Evolutionary conservation across 2,113 vertebrate species (phyloP).

Genomic region (Bufo gargarizans): DNA sequence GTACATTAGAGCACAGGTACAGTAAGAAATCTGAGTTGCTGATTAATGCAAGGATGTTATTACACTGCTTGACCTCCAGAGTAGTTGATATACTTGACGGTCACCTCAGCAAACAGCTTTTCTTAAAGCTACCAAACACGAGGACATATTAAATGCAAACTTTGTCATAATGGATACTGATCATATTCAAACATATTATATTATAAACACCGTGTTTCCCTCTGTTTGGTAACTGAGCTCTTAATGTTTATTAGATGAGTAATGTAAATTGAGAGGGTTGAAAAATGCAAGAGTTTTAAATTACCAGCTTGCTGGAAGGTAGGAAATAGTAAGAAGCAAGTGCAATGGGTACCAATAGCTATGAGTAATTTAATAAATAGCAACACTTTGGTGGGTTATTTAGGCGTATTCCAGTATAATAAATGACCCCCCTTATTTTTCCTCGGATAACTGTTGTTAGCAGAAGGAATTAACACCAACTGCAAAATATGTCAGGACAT

Average conservation of each 20-base stretch:
- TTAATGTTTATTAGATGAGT: conserved; percentile 18
- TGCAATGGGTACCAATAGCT: neutral
- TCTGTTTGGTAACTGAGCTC: conserved; percentile 25
- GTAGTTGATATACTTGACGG: conserved; percentile 72
- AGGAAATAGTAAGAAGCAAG: neutral
- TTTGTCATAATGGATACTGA: conserved; percentile 72
- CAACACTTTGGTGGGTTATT: no score
- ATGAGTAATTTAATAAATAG: neutral
- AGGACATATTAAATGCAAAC: conserved; percentile 74
- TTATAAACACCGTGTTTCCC: conserved; percentile 29
- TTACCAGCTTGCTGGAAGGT: neutral
- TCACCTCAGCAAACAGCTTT: conserved; percentile 72
- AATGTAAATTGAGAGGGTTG: neutral
- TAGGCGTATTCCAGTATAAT: no score
- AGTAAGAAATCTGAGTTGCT: conserved; percentile 77
- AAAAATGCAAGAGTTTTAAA: conserved; percentile 15
- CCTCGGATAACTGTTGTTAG: neutral
- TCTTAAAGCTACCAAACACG: conserved; percentile 76
- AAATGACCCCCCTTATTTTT: no score
- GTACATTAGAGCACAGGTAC: conserved; percentile 65
- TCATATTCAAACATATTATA: conserved; percentile 57
- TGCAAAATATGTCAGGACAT: neutral
- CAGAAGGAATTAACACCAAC: neutral
- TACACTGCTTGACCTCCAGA: conserved; percentile 66
- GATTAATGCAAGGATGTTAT: conserved; percentile 79